Conservation (phyloP, 2,113 vertebrate species). For the Campylomormyrus numenius region DNA sequence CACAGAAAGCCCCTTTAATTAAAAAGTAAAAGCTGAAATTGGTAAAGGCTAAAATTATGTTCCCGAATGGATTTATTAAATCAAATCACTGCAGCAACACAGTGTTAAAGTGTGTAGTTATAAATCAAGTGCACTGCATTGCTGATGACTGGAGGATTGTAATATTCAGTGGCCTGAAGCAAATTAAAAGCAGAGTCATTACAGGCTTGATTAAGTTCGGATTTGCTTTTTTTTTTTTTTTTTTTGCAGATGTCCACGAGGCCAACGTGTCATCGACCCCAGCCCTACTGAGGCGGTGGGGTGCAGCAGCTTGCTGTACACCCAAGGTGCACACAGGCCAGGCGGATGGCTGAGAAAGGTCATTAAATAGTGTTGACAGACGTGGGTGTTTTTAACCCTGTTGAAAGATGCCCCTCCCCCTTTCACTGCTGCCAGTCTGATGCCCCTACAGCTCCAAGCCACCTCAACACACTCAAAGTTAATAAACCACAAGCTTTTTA, state of each 20-base stretch:
- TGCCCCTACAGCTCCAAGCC: neutral
- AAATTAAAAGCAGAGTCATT: neutral
- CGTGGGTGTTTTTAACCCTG: neutral
- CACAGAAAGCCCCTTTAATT: neutral
- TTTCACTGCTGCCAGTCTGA: neutral
- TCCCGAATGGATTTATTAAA: neutral
- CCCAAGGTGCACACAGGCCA: neutral
- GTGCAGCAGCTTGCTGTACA: neutral
- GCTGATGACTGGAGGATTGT: neutral
- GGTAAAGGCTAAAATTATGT: neutral
- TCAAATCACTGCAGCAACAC: slow-evolving; percentile 4
- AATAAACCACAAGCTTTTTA: neutral
- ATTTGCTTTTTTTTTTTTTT: neutral
- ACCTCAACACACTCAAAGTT: neutral
- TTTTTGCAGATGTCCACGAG: neutral
- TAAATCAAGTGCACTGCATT: neutral
- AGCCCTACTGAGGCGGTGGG: neutral
- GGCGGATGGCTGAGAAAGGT: neutral
- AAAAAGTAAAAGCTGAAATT: slow-evolving; percentile 2
- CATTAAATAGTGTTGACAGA: neutral
- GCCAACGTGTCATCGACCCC: neutral
- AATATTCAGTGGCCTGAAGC: neutral
- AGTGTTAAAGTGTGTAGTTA: neutral
- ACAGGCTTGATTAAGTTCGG: neutral
- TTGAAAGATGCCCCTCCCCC: neutral